Evolutionary conservation across 2,888 invertebrate genomes (phyloP).

Genomic region (Drosophila paranaensis): DNA sequence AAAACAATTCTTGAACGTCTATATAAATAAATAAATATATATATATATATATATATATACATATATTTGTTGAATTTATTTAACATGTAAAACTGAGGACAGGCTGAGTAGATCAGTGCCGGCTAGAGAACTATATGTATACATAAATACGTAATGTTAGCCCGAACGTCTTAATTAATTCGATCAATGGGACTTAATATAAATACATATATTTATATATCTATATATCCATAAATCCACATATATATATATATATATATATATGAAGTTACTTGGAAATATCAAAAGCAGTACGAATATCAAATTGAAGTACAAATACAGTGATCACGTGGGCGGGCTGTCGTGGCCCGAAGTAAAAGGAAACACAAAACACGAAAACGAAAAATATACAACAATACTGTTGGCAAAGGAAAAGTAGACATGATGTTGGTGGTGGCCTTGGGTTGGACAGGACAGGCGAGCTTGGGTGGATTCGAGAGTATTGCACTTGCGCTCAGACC

Average conservation of each 20-base stretch:
- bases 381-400: slow-evolving; percentile 28
- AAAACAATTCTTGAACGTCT: not conserved
- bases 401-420: slow-evolving; percentile 19
- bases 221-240: slow-evolving; percentile 4
- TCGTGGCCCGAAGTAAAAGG: slow-evolving; percentile 5
- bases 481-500: slow-evolving; percentile 46
- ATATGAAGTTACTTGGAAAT: slow-evolving; percentile 21
- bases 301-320: slow-evolving; percentile 40
- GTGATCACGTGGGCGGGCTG: slow-evolving; percentile 39
- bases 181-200: slow-evolving; percentile 34
- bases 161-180: slow-evolving; percentile 22
- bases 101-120: slow-evolving; percentile 6
- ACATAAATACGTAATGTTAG: slow-evolving; percentile 18
- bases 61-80: slow-evolving; percentile 24
- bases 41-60: not conserved
- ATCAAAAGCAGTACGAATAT: slow-evolving; percentile 46
- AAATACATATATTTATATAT: not conserved
- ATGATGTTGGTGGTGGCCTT: slow-evolving; percentile 17
- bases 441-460: not conserved
- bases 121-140: slow-evolving; percentile 31
- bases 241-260: slow-evolving; percentile 11
- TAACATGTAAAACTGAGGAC: slow-evolving; percentile 12
- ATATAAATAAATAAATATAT: not conserved
- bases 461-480: not conserved
- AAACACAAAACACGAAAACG: not conserved